Percentiles rank a stretch among this genome's conserved stretches.
phyloP scores from a whole-genome alignment of 2,797 vertebrate species.

The Syngnathus rostellatus region DNA sequence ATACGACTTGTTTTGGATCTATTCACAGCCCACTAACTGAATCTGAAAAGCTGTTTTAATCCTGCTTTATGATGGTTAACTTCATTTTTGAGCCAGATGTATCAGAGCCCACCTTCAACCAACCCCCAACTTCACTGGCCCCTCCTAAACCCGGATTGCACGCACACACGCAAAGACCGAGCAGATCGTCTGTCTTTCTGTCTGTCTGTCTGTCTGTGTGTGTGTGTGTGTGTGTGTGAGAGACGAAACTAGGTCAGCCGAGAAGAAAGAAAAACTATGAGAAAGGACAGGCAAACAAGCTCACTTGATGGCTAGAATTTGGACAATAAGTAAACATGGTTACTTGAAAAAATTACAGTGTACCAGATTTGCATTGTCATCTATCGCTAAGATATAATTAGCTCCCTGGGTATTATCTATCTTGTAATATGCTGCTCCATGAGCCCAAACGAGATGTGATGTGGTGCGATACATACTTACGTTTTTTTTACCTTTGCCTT shows the following conservation, averaged over 20 bases:
- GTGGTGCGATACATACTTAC: neutral
- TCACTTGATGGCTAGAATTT: neutral
- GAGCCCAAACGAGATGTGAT: neutral
- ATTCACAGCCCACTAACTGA: constrained; percentile 24
- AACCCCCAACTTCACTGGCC: neutral
- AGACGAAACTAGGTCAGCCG: constrained; percentile 16
- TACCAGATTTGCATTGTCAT: neutral
- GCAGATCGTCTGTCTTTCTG: constrained; percentile 12
- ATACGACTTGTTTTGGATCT: constrained; percentile 18
- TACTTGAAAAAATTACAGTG: neutral
- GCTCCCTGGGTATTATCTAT: neutral
- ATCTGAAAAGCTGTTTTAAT: constrained; percentile 49
- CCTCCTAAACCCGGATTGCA: neutral
- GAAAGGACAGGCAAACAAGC: constrained; percentile 1
- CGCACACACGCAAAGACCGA: constrained; percentile 7
- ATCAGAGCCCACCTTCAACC: constrained; percentile 32
- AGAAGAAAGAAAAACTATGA: constrained; percentile 2
- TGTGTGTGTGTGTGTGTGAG: no score
- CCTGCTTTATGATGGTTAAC: constrained; percentile 30
- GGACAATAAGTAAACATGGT: neutral
- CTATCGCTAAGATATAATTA: neutral
- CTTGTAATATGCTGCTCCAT: neutral
- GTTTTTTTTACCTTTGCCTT: constrained; percentile 9
- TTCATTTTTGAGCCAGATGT: constrained; percentile 28
- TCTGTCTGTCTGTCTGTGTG: no score